Evolutionary conservation across 2,113 vertebrate genomes (phyloP), one percentile per base, ranked within the genome.

Genomic region (Toxotes chatareus): DNA sequence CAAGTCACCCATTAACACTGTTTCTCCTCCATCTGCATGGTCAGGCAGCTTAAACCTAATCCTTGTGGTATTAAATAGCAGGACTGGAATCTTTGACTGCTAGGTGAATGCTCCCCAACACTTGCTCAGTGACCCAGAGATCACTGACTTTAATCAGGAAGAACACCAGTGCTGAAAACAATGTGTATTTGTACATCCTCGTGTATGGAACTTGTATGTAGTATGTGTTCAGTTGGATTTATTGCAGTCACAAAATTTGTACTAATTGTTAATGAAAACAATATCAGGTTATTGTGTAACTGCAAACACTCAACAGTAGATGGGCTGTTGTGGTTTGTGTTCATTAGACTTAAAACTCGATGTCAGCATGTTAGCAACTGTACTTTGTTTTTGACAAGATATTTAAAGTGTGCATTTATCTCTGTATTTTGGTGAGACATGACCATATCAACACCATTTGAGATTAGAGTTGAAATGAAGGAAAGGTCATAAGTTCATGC

Each of bases 381-480:
- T 13, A 47, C 44, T 47, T 47, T 38, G 42, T 4, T 60, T 40
- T 77, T 72, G 31, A 60, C 8, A 31, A 34, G 19, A 19, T 7
- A 27, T 34, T 62, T 17, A 5, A 23, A 75, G 36, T 21, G 16
- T 36, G 53, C 34, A 47, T 51, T 46, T 32, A 51, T 21, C 16
- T 46, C 38, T 7, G 11, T 60, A 14, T 53, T 53, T 47, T 7
- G 5, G 9, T 13, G 59, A 55, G 53, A 46, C 44, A 46, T 46
- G 19, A 27, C 49, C n/a, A 2, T 17, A 53, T 53, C 49, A 21
- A 53, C 7, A n/a, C 8, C 51, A 21, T 11, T 53, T 53, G 51
- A 84, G 81, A 89, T 92, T 86, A 91, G 70, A 83, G 49, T 70
- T 83, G 47, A 85, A 60, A 70, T 71, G 14, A 76, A 73, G 71